Evolutionary conservation across 2,888 invertebrate genomes (phyloP), one percentile per base, ranked within the genome.

Genomic region (Phengaris arion): DNA sequence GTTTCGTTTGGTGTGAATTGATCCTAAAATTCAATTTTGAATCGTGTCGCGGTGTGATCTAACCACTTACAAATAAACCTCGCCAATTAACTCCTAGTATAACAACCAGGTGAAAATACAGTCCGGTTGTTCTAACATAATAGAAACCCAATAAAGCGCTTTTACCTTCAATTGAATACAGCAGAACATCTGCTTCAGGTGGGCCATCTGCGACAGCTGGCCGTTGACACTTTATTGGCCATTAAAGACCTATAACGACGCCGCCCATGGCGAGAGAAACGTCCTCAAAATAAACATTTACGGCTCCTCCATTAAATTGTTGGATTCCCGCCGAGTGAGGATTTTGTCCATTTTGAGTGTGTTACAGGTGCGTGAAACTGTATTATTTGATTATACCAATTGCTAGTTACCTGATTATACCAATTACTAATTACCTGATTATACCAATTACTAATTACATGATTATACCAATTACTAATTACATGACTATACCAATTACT

Each of bases 171-270:
- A 52, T 70, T 70, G 10, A 70, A 72, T 72, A 54, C 35, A 22
- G 75, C 48, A 12, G 75, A 51, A 46, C 75, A 75, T 69, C 75
- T 77, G 77, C 77, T 82, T 86, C 85, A 90, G 90, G 90, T 90
- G 87, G 86, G 86, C 86, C 89, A 88, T 87, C 88, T 86, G 84
- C 79, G 83, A 83, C 83, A 84, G 85, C 83, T 85, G 85, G 84
- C 86, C 87, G 91, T 85, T 89, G 91, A 90, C 90, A 89, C 86
- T 91, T 91, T 91, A 92, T 91, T 90, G 90, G 88, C 88, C 88
- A 91, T 92, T 92, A 90, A 89, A 89, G 85, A 90, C 87, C 89
- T 86, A 87, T 92, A 92, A 92, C 89, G 90, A 89, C 84, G 84
- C 86, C 86, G 85, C 86, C 86, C 86, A 87, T 85, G 85, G 86